phyloP scores from a whole-genome alignment of 2,888 invertebrate species.

The Lysandra coridon region DNA sequence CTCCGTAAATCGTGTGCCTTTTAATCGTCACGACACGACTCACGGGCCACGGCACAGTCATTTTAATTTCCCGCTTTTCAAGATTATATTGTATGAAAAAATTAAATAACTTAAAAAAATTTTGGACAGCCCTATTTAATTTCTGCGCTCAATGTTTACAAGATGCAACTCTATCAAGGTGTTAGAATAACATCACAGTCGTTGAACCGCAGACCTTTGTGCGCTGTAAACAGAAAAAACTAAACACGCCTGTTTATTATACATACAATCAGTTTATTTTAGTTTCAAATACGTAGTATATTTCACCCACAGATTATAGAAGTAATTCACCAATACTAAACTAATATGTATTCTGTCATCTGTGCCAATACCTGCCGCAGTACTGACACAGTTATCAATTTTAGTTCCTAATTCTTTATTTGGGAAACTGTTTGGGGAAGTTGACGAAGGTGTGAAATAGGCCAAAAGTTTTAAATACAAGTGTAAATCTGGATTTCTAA shows the following conservation, averaged over 20 bases:
- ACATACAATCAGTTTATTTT: slow-evolving; percentile 1
- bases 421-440: background rate
- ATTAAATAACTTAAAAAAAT: background rate
- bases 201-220: slow-evolving; percentile 71
- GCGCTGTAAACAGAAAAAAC: slow-evolving; percentile 54
- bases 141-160: slow-evolving; percentile 35
- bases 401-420: background rate
- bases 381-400: background rate
- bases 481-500: no score
- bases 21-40: no score
- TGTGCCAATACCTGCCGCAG: background rate
- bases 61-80: no score
- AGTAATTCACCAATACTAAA: no score
- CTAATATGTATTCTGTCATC: no score
- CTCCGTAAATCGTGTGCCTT: no score
- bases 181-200: slow-evolving; percentile 69
- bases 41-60: no score
- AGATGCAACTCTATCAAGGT: slow-evolving; percentile 59
- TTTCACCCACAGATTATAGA: background rate
- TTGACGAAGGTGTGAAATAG: no score
- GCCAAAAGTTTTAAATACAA: no score
- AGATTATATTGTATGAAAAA: no score
- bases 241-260: slow-evolving; percentile 38
- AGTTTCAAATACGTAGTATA: background rate
- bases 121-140: slow-evolving; percentile 25